Percentiles rank a stretch among this genome's conserved stretches.
phyloP scores from a whole-genome alignment of 2,113 vertebrate genomes.

The Oncorhynchus nerka region DNA sequence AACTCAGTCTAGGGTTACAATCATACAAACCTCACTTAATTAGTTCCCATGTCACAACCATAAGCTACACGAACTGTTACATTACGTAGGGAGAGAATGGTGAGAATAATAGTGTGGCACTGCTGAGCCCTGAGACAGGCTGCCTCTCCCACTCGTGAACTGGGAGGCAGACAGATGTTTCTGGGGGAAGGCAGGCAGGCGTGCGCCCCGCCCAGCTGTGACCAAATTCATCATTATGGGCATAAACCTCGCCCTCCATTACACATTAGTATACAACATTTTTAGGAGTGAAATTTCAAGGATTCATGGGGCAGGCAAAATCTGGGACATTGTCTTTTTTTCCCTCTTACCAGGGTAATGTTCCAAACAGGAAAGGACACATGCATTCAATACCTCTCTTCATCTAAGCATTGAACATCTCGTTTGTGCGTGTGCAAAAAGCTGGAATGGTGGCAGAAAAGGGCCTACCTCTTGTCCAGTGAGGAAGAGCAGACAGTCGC shows the following conservation, averaged over 20 bases:
- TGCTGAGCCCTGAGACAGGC: constrained; percentile 11
- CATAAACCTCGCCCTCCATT: constrained; percentile 67
- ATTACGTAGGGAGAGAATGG: constrained; percentile 26
- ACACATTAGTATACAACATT: constrained; percentile 73
- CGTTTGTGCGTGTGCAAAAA: background rate
- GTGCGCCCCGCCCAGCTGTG: constrained; percentile 57
- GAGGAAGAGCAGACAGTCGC: constrained; percentile 91
- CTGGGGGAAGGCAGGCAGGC: constrained; percentile 2
- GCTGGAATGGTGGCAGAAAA: too few relatives aligned
- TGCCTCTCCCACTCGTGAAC: constrained; percentile 43
- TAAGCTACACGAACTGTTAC: background rate
- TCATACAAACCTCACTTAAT: too few relatives aligned
- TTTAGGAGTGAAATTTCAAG: constrained; percentile 66
- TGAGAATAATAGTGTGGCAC: constrained; percentile 11
- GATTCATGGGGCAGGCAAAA: constrained; percentile 58
- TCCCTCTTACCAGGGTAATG: background rate
- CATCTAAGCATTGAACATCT: too few relatives aligned
- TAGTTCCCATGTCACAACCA: too few relatives aligned
- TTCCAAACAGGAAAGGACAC: constrained; percentile 21
- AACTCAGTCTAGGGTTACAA: too few relatives aligned
- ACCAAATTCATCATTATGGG: constrained; percentile 74
- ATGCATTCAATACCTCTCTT: too few relatives aligned
- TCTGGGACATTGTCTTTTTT: constrained; percentile 62
- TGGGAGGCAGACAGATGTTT: constrained; percentile 51
- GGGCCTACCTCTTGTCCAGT: constrained; percentile 90